Evolutionary conservation across 1,140 invertebrate genomes (phyloP), one percentile per base, ranked within the genome.

Genomic region (Drosophila simulans): DNA sequence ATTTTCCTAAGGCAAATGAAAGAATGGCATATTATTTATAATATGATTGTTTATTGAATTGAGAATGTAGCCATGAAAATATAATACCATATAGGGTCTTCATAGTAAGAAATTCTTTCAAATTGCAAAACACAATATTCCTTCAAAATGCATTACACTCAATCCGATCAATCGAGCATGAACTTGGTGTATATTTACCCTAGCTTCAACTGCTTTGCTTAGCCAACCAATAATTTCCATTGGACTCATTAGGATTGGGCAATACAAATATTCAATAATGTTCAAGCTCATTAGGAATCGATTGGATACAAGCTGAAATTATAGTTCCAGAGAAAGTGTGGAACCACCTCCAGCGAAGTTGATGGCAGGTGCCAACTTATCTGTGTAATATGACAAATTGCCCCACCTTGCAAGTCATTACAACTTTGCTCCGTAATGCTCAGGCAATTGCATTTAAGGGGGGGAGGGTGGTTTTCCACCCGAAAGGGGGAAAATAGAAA

Each of bases 181-280:
- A 49, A 68, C 39, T 48, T 62, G 39, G 31, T 39, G 49, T 49
- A n/a, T 52, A 53, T 48, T 25, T 46, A 11, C 48, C n/a, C 1
- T 11, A 1, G 35, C 53, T 35, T 11, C 31, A 39, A 39, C 45
- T 37, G 4, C n/a, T 20, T 40, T 46, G 12, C 5, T 8, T 35
- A 5, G 8, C n/a, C 35, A 22, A 20, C 64, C 46, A 25, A 27
- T 64, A 68, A 51, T 64, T 51, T 66, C 10, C 56, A 31, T 35
- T 7, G 45, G 46, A 15, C 40, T 58, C 39, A 58, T 57, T 53
- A 48, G 39, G 15, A 56, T 65, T 65, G 60, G 71, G 35, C 46
- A 74, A 75, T 31, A 52, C 59, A 68, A 65, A 68, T 73, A 72
- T 75, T 65, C 71, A 65, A 75, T 75, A 75, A 75, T 75, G 72